Percentiles rank a stretch among this genome's conserved stretches.
phyloP scores from a whole-genome alignment of 30 jellyfish, hydroid and myxozoan genomes.

The Hydractinia symbiolongicarpus region DNA sequence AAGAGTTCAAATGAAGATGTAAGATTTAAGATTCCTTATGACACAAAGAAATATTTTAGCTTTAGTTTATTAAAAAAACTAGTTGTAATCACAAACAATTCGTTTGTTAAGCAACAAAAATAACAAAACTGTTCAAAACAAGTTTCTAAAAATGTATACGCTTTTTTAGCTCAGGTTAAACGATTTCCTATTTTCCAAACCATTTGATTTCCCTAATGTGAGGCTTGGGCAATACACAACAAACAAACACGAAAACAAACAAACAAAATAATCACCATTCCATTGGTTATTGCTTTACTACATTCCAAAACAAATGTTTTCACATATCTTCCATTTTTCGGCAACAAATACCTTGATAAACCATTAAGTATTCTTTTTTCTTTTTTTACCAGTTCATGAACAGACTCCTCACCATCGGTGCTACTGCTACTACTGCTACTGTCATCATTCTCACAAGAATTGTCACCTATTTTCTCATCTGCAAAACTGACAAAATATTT shows the following conservation, averaged over 20 bases:
- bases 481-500: conserved; percentile 13
- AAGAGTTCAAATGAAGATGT: no score
- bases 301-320: conserved; percentile 75
- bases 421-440: neutral
- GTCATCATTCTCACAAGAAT: neutral
- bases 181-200: no score
- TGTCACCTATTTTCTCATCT: conserved; percentile 24
- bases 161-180: no score
- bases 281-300: conserved; percentile 88
- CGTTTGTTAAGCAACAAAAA: no score
- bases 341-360: conserved; percentile 54
- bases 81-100: no score
- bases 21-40: no score
- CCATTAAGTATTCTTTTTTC: conserved; percentile 69
- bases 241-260: neutral
- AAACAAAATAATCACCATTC: conserved; percentile 45
- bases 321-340: conserved; percentile 73
- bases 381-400: conserved; percentile 15
- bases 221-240: no score
- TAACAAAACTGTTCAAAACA: no score
- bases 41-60: no score
- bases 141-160: no score
- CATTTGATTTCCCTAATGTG: no score
- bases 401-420: neutral
- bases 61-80: no score